These are phyloP conservation scores for Acrocephalus arundinaceus DNA, from an alignment of 2,113 vertebrate species.

Conservation along the genomic window DNA sequence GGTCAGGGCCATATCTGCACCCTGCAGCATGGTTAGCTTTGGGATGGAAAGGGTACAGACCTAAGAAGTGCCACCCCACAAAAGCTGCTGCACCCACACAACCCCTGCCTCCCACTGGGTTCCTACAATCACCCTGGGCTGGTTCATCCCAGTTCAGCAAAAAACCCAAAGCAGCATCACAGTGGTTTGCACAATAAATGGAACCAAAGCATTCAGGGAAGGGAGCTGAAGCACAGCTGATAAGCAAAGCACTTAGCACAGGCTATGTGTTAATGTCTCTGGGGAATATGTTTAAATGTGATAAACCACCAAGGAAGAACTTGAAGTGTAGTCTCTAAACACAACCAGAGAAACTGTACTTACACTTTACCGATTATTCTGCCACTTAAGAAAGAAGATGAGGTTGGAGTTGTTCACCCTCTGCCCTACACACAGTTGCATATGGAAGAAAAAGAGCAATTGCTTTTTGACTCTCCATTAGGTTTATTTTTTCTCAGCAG, in stretches of 20 bases:
- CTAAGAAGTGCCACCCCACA: background rate
- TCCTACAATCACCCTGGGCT: background rate
- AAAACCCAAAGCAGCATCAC: background rate
- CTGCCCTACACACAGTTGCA: background rate
- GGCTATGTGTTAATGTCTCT: background rate
- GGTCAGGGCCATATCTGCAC: background rate
- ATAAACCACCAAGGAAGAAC: slow-evolving; percentile 11
- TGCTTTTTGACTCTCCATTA: background rate
- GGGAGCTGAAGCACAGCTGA: background rate
- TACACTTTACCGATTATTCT: background rate
- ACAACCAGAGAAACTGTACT: background rate
- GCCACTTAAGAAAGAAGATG: background rate
- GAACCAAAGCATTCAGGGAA: background rate
- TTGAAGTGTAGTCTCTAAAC: background rate
- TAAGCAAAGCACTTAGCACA: slow-evolving; percentile 46
- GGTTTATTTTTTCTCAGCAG: background rate
- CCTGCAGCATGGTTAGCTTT: background rate
- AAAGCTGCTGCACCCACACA: background rate
- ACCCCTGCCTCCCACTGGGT: background rate
- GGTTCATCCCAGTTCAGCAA: background rate
- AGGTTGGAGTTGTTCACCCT: background rate
- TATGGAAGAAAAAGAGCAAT: background rate
- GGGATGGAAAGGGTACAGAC: background rate
- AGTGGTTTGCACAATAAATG: background rate
- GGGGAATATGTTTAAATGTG: slow-evolving; percentile 3